phyloP scores from a whole-genome alignment of 2,113 vertebrate species.

The Oplegnathus fasciatus region DNA sequence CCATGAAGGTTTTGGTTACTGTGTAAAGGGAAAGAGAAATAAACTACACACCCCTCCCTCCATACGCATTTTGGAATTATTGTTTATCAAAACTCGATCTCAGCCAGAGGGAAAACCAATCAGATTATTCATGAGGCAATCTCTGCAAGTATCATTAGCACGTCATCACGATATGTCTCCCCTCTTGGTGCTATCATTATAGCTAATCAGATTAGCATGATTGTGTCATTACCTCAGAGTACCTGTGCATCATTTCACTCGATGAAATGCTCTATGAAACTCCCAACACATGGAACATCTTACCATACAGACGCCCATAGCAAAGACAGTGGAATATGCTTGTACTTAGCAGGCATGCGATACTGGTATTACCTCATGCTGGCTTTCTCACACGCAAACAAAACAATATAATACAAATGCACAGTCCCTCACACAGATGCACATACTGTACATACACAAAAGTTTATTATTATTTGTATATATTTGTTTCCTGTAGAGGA shows the following conservation, averaged over 20 bases:
- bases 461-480: background rate
- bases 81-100: slow-evolving; percentile 59
- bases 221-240: slow-evolving; percentile 66
- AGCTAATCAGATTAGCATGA: slow-evolving; percentile 64
- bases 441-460: background rate
- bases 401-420: slow-evolving; percentile 17
- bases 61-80: slow-evolving; percentile 48
- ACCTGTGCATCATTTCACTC: slow-evolving; percentile 62
- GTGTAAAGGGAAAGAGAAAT: slow-evolving; percentile 37
- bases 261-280: slow-evolving; percentile 49
- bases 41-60: slow-evolving; percentile 25
- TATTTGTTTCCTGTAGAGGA: background rate
- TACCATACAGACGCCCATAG: slow-evolving; percentile 45
- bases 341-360: slow-evolving; percentile 49
- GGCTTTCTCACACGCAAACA: slow-evolving; percentile 39
- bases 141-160: slow-evolving; percentile 45
- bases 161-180: slow-evolving; percentile 39
- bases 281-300: slow-evolving; percentile 65
- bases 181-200: slow-evolving; percentile 36
- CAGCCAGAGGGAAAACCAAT: slow-evolving; percentile 54
- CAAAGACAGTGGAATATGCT: slow-evolving; percentile 54
- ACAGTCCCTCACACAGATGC: slow-evolving; percentile 7
- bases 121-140: slow-evolving; percentile 50
- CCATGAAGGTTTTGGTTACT: slow-evolving; percentile 29
- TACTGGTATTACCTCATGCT: slow-evolving; percentile 56